phyloP scores from a whole-genome alignment of 2,797 vertebrate species.

The Microctenopoma steveboyesi region DNA sequence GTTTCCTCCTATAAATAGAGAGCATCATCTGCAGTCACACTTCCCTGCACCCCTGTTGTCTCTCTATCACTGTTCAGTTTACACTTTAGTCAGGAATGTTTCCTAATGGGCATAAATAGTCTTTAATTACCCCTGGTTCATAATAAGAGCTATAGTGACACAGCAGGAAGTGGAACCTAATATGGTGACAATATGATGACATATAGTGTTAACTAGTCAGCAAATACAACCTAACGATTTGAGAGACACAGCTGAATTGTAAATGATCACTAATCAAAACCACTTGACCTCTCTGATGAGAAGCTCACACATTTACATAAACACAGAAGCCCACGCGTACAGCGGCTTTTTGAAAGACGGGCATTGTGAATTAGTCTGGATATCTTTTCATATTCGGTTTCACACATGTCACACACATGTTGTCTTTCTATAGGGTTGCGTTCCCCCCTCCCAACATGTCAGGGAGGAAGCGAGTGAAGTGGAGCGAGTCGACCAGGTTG shows the following conservation, averaged over 20 bases:
- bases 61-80: constrained; percentile 9
- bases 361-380: constrained; percentile 44
- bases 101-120: not conserved
- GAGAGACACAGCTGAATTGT: too few species aligned
- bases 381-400: constrained; percentile 40
- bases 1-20: constrained; percentile 60
- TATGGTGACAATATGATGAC: not conserved
- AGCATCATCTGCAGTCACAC: constrained; percentile 46
- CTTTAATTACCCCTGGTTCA: too few species aligned
- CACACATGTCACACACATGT: constrained; percentile 23
- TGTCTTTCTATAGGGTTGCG: too few species aligned
- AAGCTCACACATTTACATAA: not conserved
- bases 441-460: too few species aligned
- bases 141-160: not conserved
- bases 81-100: constrained; percentile 8
- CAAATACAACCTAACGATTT: too few species aligned
- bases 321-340: constrained; percentile 1
- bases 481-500: constrained; percentile 34
- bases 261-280: not conserved
- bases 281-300: not conserved
- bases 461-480: constrained; percentile 14
- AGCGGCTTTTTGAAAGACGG: constrained; percentile 20
- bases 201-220: too few species aligned
- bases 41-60: constrained; percentile 13
- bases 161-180: not conserved